Evolutionary conservation across 2,113 vertebrate species (phyloP).

Genomic region (Mobula hypostoma): DNA sequence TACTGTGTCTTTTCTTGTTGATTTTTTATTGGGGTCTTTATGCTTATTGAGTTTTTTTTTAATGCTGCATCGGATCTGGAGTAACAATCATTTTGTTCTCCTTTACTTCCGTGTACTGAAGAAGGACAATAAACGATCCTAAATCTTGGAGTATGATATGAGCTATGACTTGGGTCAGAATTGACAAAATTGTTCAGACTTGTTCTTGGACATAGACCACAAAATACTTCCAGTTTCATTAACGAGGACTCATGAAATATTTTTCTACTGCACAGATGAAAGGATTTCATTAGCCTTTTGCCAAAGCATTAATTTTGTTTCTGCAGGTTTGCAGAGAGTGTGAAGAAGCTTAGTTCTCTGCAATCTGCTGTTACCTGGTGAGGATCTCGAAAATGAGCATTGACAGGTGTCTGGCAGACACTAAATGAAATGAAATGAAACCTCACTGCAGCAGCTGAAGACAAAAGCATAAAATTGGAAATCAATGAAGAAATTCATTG

Average conservation of each 20-base stretch:
- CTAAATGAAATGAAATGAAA: slow-evolving; percentile 6
- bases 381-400: background rate
- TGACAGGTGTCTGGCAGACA: background rate
- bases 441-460: background rate
- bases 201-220: too few species aligned
- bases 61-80: too few species aligned
- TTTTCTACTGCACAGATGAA: background rate
- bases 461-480: background rate
- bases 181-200: background rate
- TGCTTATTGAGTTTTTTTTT: too few species aligned
- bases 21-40: too few species aligned
- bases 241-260: background rate
- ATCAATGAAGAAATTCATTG: slow-evolving; percentile 2
- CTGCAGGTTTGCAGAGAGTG: background rate
- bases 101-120: too few species aligned
- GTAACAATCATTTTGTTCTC: too few species aligned
- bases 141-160: too few species aligned
- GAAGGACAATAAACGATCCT: too few species aligned
- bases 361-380: background rate
- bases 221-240: background rate
- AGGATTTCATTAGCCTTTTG: background rate
- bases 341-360: background rate
- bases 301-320: background rate
- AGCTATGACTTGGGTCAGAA: background rate
- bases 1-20: too few species aligned